Evolutionary conservation across 2,797 vertebrate species (phyloP), one percentile per base, ranked within the genome.

Genomic region (Pseudomugil tenellus): DNA sequence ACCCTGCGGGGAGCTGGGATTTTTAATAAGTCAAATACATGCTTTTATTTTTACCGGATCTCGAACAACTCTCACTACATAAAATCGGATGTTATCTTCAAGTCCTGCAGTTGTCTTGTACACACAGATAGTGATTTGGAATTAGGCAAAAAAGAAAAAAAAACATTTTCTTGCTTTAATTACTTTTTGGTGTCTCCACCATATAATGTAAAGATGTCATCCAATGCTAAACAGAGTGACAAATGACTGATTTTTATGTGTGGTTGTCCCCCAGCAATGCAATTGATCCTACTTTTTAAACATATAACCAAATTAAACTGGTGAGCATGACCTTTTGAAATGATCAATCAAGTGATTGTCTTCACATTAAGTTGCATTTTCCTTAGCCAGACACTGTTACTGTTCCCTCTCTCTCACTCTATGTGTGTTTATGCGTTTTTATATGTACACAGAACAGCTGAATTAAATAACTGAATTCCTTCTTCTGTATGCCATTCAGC

Each of bases 1-100:
- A 49, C 34, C 81, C 81, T 81, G 87, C 57, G 1, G 46, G 84
- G 87, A 63, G 52, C 70, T 74, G 61, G 71, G 53, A 52, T 89
- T 94, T 92, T 91, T 90, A 86, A 88, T 67, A 60, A 78, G 65
- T 89, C 87, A 89, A 90, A 84, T 90, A 74, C 86, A 91, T 89
- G n/a, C 90, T 92, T 79, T 84, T 83, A 81, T 81, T 81, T 77
- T 74, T 79, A 82, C 84, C 58, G 41, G 41, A n/a, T 43, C 19
- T 43, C 41, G 17, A 43, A 43, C 41, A 43, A 8, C 68, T 73
- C 65, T 87, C 76, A 58, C 60, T 70, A 73, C 6, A 88, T n/a
- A 73, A 75, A 84, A 93, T 93, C 78, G 65, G 85, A 90, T 93
- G 93, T 89, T 94, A 92, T 81, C 70, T 81, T 77, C 17, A 57